phyloP scores from a whole-genome alignment of 2,888 invertebrate species.

The Ormia ochracea region DNA sequence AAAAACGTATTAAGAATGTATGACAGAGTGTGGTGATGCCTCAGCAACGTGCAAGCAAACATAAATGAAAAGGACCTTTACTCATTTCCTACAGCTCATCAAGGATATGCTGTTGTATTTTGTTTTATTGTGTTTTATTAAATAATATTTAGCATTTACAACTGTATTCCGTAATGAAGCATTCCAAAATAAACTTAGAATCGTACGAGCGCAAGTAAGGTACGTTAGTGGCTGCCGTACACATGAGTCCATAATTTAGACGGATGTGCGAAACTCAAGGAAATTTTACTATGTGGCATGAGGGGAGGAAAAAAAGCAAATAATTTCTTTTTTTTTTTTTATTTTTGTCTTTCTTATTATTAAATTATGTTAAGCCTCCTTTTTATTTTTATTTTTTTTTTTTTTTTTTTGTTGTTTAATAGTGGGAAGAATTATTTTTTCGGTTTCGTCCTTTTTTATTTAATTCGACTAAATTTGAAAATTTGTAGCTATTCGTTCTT shows the following conservation, averaged over 20 bases:
- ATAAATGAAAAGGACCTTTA: background rate
- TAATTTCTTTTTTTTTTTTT: slow-evolving; percentile 6
- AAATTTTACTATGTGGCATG: background rate
- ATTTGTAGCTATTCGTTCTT: background rate
- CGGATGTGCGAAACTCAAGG: background rate
- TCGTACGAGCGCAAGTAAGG: background rate
- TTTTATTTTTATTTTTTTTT: slow-evolving; percentile 25
- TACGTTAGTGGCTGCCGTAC: background rate
- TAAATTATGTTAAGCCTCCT: slow-evolving; percentile 59
- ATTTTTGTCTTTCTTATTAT: slow-evolving; percentile 10
- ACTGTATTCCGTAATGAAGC: slow-evolving; percentile 2
- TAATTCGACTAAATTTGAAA: too few species aligned
- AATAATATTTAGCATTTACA: slow-evolving; percentile 26
- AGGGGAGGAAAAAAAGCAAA: slow-evolving; percentile 19
- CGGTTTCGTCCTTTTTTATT: too few species aligned
- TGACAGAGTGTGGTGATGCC: background rate
- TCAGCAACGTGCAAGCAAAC: slow-evolving; percentile 15
- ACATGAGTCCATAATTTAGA: background rate
- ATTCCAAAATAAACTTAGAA: background rate
- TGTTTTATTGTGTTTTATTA: slow-evolving; percentile 28
- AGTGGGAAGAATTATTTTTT: too few species aligned
- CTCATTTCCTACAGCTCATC: background rate
- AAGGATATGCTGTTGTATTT: background rate
- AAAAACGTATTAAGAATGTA: slow-evolving; percentile 4
- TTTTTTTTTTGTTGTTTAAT: slow-evolving; percentile 7